Percentiles rank a stretch among this genome's conserved stretches.
These are phyloP conservation scores for Dendrolimus kikuchii DNA, from an alignment of 1,140 invertebrate genomes.

Conservation along the genomic window DNA sequence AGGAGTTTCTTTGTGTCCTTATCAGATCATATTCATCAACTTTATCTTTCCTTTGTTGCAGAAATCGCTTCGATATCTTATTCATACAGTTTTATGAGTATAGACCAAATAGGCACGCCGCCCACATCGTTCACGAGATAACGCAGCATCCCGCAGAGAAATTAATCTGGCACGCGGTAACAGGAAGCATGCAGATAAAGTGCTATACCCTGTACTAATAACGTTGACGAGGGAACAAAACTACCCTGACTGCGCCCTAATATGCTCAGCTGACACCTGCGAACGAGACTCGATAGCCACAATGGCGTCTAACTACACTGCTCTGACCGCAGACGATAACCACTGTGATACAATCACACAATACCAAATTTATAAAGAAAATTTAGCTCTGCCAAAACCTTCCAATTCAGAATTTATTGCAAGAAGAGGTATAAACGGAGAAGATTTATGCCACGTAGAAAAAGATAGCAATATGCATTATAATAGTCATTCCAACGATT, in stretches of 20 bases:
- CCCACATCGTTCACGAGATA: conserved; percentile 46
- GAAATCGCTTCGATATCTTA: conserved; percentile 63
- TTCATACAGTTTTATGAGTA: conserved; percentile 63
- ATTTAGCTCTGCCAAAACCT: too few species aligned
- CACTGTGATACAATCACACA: conserved; percentile 3
- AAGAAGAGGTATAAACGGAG: too few species aligned
- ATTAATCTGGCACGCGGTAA: conserved; percentile 60
- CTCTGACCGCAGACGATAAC: conserved; percentile 1
- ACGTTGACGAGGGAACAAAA: conserved; percentile 21
- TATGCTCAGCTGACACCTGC: conserved; percentile 41
- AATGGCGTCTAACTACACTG: conserved; percentile 8
- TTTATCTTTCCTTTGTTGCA: conserved; percentile 56
- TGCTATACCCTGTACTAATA: conserved; percentile 25
- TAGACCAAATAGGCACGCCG: conserved; percentile 51
- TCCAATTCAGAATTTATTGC: too few species aligned
- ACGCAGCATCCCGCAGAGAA: conserved; percentile 55
- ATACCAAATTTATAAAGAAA: neutral
- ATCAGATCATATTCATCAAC: conserved; percentile 29
- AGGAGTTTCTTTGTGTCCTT: conserved; percentile 8
- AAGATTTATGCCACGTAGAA: conserved; percentile 15
- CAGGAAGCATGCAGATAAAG: conserved; percentile 59
- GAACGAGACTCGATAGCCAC: conserved; percentile 9
- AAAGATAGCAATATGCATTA: conserved; percentile 29
- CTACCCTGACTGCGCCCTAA: conserved; percentile 14
- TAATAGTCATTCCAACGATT: conserved; percentile 47